Percentiles rank a stretch among this genome's conserved stretches.
phyloP scores from a whole-genome alignment of 2,797 vertebrate genomes.

The Sebastes iracundus region DNA sequence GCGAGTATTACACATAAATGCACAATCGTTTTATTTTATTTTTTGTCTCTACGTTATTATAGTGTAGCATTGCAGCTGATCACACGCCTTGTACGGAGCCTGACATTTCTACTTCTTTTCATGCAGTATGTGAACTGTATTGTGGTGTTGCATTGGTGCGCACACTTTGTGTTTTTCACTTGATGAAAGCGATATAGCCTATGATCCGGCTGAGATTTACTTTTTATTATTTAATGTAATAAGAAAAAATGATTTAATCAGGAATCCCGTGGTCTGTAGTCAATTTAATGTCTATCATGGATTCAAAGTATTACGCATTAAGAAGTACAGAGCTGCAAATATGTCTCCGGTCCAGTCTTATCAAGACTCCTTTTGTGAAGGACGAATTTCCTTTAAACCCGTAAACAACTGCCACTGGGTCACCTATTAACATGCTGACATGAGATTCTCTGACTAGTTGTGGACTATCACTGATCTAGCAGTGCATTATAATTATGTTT shows the following conservation, averaged over 20 bases:
- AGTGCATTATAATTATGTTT: neutral
- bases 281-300: neutral
- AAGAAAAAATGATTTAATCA: neutral
- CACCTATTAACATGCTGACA: slow-evolving; percentile 24
- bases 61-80: slow-evolving; percentile 76
- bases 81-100: slow-evolving; percentile 81
- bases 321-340: neutral
- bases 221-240: neutral
- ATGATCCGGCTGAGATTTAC: neutral
- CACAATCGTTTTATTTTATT: slow-evolving; percentile 77
- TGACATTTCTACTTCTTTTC: slow-evolving; percentile 77
- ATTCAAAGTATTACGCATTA: neutral
- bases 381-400: slow-evolving; percentile 29
- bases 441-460: slow-evolving; percentile 6
- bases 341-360: neutral
- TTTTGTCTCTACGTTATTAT: slow-evolving; percentile 55
- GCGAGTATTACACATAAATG: slow-evolving; percentile 84
- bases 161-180: neutral
- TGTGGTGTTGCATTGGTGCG: slow-evolving; percentile 85
- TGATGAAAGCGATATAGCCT: too few relatives aligned
- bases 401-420: slow-evolving; percentile 1
- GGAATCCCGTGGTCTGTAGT: neutral
- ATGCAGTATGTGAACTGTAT: slow-evolving; percentile 93
- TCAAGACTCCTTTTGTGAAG: slow-evolving; percentile 15
- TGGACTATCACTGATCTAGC: neutral